A percentile compares a stretch with the other conserved stretches of the same genome.
Conservation (phyloP, 2,888 invertebrate genomes). For the Baccha elongata region DNA sequence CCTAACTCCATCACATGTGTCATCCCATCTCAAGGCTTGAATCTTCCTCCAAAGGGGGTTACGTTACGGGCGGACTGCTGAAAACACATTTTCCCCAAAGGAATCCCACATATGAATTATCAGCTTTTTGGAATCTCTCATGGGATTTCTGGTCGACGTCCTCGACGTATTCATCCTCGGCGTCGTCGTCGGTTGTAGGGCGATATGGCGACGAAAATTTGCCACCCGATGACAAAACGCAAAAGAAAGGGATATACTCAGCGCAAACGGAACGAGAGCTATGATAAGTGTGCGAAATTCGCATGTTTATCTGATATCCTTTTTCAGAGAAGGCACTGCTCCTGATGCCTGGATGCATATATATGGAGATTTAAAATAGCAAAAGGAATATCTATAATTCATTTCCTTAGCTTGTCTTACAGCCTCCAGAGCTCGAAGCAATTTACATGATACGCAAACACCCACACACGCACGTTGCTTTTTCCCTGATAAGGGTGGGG, state of each 20-base stretch:
- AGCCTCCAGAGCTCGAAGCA: slow-evolving; percentile 32
- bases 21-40: slow-evolving; percentile 57
- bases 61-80: slow-evolving; percentile 19
- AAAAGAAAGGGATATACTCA: slow-evolving; percentile 69
- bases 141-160: slow-evolving; percentile 52
- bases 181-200: background rate
- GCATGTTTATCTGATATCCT: slow-evolving; percentile 73
- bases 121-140: slow-evolving; percentile 66
- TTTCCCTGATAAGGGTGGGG: slow-evolving; percentile 5
- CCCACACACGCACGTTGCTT: background rate
- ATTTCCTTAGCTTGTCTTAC: slow-evolving; percentile 56
- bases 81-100: slow-evolving; percentile 47
- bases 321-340: slow-evolving; percentile 23
- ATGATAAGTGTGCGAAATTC: slow-evolving; percentile 74
- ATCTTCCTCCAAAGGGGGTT: slow-evolving; percentile 48
- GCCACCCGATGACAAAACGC: slow-evolving; percentile 72
- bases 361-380: slow-evolving; percentile 66
- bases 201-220: slow-evolving; percentile 59
- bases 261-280: slow-evolving; percentile 41
- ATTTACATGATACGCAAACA: slow-evolving; percentile 56
- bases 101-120: slow-evolving; percentile 72
- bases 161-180: background rate
- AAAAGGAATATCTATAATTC: slow-evolving; percentile 70
- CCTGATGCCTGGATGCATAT: slow-evolving; percentile 1
- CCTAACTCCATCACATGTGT: slow-evolving; percentile 50